These are phyloP conservation scores for Eucidaris tribuloides DNA, from an alignment of 35 echinoderm and acorn worm genomes.

Conservation along the genomic window DNA sequence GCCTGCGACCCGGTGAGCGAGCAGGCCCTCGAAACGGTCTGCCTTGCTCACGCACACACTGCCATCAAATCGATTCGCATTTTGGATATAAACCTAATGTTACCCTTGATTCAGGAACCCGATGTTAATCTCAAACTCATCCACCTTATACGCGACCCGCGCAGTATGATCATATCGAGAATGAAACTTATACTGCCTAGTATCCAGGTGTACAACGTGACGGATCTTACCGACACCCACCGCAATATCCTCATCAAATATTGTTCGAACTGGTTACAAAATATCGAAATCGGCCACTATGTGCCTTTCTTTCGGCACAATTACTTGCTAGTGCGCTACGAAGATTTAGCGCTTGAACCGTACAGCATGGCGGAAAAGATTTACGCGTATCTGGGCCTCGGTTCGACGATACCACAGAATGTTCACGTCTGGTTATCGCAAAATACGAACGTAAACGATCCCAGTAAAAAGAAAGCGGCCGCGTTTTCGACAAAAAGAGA, in stretches of 20 bases:
- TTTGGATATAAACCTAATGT: slow-evolving; percentile 52
- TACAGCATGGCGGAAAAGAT: neutral
- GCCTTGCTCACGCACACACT: slow-evolving; percentile 9
- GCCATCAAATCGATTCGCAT: slow-evolving; percentile 50
- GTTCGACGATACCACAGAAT: slow-evolving; percentile 21
- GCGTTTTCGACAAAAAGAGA: slow-evolving; percentile 46
- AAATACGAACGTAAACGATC: slow-evolving; percentile 40
- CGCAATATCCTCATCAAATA: slow-evolving; percentile 55
- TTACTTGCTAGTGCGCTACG: slow-evolving; percentile 56
- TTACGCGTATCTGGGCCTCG: slow-evolving; percentile 37
- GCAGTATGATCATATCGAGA: slow-evolving; percentile 57
- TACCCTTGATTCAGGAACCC: slow-evolving; percentile 29
- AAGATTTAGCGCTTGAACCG: slow-evolving; percentile 51
- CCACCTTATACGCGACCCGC: slow-evolving; percentile 53
- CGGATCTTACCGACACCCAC: slow-evolving; percentile 36
- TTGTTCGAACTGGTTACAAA: slow-evolving; percentile 53
- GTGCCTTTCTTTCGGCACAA: slow-evolving; percentile 30
- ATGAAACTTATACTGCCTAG: slow-evolving; percentile 29
- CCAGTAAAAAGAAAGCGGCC: neutral
- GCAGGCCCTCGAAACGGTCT: slow-evolving; percentile 9
- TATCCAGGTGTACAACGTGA: slow-evolving; percentile 30
- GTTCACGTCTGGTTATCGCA: slow-evolving; percentile 38
- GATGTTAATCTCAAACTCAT: slow-evolving; percentile 50
- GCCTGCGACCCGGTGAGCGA: neutral
- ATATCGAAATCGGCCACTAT: slow-evolving; percentile 57